These are phyloP conservation scores for Cheilosia vulpina DNA, from an alignment of 2,888 invertebrate species.

Conservation along the genomic window DNA sequence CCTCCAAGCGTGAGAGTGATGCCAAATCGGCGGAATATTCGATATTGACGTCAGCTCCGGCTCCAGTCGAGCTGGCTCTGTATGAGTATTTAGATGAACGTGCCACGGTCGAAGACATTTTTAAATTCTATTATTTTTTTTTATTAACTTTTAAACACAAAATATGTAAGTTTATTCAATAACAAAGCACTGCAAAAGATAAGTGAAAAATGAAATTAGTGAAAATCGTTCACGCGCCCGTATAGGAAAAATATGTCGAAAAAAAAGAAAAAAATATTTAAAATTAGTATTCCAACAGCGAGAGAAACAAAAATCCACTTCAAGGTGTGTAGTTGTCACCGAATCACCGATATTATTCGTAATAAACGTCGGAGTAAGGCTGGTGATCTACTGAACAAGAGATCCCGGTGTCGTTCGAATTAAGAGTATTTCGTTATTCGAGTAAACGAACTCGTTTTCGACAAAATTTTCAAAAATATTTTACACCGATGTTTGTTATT, in stretches of 20 bases:
- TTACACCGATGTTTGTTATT: slow-evolving; percentile 54
- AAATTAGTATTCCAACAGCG: slow-evolving; percentile 58
- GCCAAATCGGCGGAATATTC: slow-evolving; percentile 97
- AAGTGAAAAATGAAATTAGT: slow-evolving; percentile 55
- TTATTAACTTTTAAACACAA: slow-evolving; percentile 76
- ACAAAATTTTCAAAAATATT: slow-evolving; percentile 59
- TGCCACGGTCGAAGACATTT: slow-evolving; percentile 90
- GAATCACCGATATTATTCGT: slow-evolving; percentile 84
- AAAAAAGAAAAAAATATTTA: slow-evolving; percentile 14
- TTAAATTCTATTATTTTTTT: slow-evolving; percentile 77
- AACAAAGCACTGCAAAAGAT: slow-evolving; percentile 67
- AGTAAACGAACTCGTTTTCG: slow-evolving; percentile 72
- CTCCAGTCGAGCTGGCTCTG: slow-evolving; percentile 93
- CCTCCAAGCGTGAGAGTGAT: slow-evolving; percentile 97
- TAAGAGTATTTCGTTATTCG: slow-evolving; percentile 83
- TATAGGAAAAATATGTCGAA: background rate
- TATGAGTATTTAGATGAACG: slow-evolving; percentile 96
- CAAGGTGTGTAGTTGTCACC: slow-evolving; percentile 84
- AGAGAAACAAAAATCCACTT: slow-evolving; percentile 75
- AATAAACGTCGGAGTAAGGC: slow-evolving; percentile 84
- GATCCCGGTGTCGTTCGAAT: slow-evolving; percentile 85
- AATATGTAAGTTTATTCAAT: slow-evolving; percentile 70
- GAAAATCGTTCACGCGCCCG: slow-evolving; percentile 76
- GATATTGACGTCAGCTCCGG: slow-evolving; percentile 95
- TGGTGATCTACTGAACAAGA: slow-evolving; percentile 85